phyloP scores from a whole-genome alignment of 2,888 invertebrate species.

The Graphium colonna region DNA sequence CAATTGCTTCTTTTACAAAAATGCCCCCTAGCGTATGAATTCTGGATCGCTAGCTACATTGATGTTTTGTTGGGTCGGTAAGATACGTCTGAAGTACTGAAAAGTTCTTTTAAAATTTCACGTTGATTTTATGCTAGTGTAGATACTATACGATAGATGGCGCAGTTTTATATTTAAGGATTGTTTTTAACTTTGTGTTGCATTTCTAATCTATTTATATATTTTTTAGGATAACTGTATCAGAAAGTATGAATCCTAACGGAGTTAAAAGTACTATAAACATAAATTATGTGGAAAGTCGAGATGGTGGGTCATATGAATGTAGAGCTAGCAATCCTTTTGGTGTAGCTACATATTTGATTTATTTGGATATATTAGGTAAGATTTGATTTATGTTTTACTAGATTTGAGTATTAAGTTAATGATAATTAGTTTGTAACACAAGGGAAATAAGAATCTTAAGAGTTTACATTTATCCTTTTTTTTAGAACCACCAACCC shows the following conservation, averaged over 20 bases:
- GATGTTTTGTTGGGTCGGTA: no score
- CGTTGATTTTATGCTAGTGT: no score
- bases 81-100: background rate
- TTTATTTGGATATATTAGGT: conserved; percentile 67
- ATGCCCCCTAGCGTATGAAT: no score
- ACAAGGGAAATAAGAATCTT: no score
- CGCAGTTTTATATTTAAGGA: background rate
- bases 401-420: no score
- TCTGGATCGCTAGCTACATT: no score
- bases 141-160: conserved; percentile 25
- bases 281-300: conserved; percentile 61
- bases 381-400: background rate
- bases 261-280: conserved; percentile 60
- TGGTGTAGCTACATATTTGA: conserved; percentile 57
- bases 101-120: no score
- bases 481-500: conserved; percentile 67
- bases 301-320: conserved; percentile 67
- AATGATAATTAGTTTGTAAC: no score
- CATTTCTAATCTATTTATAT: no score
- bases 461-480: no score
- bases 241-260: conserved; percentile 57
- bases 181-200: background rate
- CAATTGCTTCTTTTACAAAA: no score
- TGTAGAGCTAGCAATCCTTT: conserved; percentile 71
- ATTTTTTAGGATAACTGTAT: conserved; percentile 60